These are phyloP conservation scores for Dipus sagitta DNA, from an alignment of 2,797 vertebrate genomes.

Conservation along the genomic window DNA sequence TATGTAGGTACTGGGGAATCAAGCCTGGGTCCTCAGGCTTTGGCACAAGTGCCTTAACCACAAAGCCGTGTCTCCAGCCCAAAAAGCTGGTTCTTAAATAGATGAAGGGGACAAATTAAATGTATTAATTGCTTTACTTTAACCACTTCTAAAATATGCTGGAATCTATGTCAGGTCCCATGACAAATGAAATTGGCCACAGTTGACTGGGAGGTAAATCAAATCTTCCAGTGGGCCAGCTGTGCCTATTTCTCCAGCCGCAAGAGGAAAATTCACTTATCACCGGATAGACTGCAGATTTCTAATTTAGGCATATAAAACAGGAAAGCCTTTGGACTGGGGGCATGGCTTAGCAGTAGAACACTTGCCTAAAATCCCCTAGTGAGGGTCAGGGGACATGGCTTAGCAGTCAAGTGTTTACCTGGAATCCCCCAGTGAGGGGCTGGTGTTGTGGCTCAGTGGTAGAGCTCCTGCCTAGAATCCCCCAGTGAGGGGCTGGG, in stretches of 20 bases:
- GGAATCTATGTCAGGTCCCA: neutral
- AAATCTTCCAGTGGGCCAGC: neutral
- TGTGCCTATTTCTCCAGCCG: conserved; percentile 4
- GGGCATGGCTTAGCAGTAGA: neutral
- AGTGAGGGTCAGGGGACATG: too few species aligned
- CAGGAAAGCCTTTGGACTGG: conserved; percentile 14
- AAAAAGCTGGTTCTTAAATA: conserved; percentile 48
- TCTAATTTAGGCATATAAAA: conserved; percentile 30
- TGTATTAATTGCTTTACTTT: conserved; percentile 15
- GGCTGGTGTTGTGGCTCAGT: neutral
- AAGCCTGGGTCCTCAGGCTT: too few species aligned
- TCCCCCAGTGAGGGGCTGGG: too few species aligned
- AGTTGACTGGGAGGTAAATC: conserved; percentile 2
- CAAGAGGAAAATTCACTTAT: conserved; percentile 17
- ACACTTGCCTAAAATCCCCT: neutral
- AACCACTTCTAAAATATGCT: neutral
- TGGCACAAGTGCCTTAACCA: too few species aligned
- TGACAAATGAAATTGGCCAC: conserved; percentile 22
- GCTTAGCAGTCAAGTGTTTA: too few species aligned
- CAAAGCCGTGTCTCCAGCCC: too few species aligned
- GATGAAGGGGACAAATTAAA: neutral
- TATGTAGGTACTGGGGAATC: too few species aligned
- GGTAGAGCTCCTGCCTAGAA: neutral
- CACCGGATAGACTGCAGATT: conserved; percentile 17
- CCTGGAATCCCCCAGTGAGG: neutral